These are phyloP conservation scores for Andricus grossulariae DNA, from an alignment of 1,140 invertebrate species.

Conservation along the genomic window DNA sequence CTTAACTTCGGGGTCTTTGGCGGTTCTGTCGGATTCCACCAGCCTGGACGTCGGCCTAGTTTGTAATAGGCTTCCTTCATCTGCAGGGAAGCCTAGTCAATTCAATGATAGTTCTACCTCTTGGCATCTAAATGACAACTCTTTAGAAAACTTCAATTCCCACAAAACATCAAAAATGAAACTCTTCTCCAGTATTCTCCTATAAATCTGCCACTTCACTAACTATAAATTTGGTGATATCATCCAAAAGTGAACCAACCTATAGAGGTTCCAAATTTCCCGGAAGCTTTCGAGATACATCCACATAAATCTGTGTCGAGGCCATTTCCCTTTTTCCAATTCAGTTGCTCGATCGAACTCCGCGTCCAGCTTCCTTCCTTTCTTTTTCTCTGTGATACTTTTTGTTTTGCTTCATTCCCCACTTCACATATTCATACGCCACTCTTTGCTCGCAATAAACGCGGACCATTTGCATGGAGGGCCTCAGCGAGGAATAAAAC, in stretches of 20 bases:
- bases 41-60: slow-evolving; percentile 62
- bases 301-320: slow-evolving; percentile 36
- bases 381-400: slow-evolving; percentile 45
- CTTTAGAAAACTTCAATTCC: not conserved
- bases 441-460: slow-evolving; percentile 72
- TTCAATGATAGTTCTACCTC: slow-evolving; percentile 53
- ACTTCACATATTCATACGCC: slow-evolving; percentile 71
- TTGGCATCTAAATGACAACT: slow-evolving; percentile 42
- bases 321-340: slow-evolving; percentile 52
- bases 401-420: slow-evolving; percentile 64
- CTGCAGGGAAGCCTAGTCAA: slow-evolving; percentile 61
- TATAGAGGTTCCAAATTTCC: too few species aligned
- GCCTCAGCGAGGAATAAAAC: slow-evolving; percentile 59
- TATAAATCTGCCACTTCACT: too few species aligned
- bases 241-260: too few species aligned
- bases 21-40: slow-evolving; percentile 55
- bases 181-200: too few species aligned
- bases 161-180: not conserved
- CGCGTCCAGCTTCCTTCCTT: slow-evolving; percentile 41
- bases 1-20: slow-evolving; percentile 43
- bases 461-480: slow-evolving; percentile 70
- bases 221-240: too few species aligned
- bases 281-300: slow-evolving; percentile 27
- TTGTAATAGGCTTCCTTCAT: slow-evolving; percentile 67
- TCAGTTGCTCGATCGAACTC: not conserved